phyloP scores from a whole-genome alignment of 2,113 vertebrate genomes.

The Galemys pyrenaicus region DNA sequence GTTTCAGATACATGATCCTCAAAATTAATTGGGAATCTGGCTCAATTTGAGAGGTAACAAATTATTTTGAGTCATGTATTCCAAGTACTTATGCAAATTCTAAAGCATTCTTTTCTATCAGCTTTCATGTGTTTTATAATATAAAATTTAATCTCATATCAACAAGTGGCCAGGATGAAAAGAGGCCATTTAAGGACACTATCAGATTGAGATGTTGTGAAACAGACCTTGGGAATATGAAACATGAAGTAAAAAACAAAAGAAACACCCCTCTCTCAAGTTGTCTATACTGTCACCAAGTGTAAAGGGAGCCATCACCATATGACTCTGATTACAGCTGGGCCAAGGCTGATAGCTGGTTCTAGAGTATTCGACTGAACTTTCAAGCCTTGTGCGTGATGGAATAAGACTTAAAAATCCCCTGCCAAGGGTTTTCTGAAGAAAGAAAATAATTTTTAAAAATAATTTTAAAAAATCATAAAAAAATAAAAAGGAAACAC shows the following conservation, averaged over 20 bases:
- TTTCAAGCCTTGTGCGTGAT: neutral
- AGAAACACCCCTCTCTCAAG: neutral
- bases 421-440: neutral
- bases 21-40: neutral
- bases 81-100: neutral
- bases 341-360: neutral
- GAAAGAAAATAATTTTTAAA: too few relatives aligned
- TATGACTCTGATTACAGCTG: neutral
- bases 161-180: neutral
- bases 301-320: neutral
- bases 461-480: too few relatives aligned
- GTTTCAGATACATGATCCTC: neutral
- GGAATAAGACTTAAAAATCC: neutral
- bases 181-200: neutral
- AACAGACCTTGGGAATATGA: neutral
- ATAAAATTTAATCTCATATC: neutral
- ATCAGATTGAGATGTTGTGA: neutral
- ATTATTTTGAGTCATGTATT: neutral
- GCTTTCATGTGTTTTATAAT: neutral
- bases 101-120: neutral
- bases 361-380: neutral
- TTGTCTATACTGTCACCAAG: neutral
- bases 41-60: neutral
- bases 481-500: too few relatives aligned
- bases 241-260: neutral